Base-by-base conservation (phyloP, 2,888 invertebrate species). In the Hofmannophila pseudospretella region DNA sequence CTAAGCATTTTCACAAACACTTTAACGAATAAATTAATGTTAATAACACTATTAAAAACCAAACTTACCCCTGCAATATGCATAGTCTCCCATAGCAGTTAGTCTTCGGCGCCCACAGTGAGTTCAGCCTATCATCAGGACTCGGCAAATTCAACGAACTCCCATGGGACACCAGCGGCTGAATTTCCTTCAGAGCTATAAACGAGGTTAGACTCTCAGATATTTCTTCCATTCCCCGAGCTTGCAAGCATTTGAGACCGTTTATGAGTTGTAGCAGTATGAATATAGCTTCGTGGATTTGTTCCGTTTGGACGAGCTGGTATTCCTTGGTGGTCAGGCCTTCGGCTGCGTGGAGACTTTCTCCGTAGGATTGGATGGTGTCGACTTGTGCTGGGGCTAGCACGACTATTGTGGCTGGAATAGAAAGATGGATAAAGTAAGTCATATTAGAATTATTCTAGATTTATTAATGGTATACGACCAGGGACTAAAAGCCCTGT, bases 241-340 rank as follows among this genome's bases (percentile, higher is more conserved):
- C 93, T 70, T 96, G 95, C 13, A 96, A 82, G 59, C 91, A 92
- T 67, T 95, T 95, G 49, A 96, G 77, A 0, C 93, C 94, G 50
- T 94, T 94, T 14, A 95, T 92, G 41, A 95, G 80, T 59, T 96
- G 96, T 36, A 95, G 84, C 81, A 95, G 89, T 47, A 95, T 89
- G 66, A 96, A 94, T 44, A 92, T 91, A 27, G 93, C 91, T 50
- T 94, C 94, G 74, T 73, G 90, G 55, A 55, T 88, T 71, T 69
- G 88, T 60, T 73, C 90, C 38, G 77, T 88, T 67, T 68, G 89
- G 48, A 69, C 71, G 41, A 78, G 62, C 31, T 79, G 78, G 53
- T 78, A 71, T 16, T 87, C 86, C 34, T 85, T 80, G 0, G 77
- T 67, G 45, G 54, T 55, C 45, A 87, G 64, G 49, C 82, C 51